phyloP scores from a whole-genome alignment of 1,140 invertebrate genomes.

The Copidosoma floridanum region DNA sequence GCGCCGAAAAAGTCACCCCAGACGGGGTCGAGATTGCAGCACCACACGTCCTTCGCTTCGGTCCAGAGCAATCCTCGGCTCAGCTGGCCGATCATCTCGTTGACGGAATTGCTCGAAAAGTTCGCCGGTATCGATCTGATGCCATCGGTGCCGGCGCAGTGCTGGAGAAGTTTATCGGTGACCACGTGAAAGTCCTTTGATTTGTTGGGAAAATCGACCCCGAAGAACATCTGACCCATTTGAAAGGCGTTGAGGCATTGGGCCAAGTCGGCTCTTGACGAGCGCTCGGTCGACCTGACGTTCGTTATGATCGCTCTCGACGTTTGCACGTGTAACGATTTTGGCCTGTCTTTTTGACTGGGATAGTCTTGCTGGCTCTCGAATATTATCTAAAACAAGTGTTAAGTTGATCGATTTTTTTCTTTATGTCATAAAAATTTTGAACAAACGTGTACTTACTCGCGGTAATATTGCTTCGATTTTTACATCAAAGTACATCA shows the following conservation, averaged over 20 bases:
- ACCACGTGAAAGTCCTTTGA: conserved; percentile 66
- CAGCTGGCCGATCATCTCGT: conserved; percentile 55
- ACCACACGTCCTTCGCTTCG: conserved; percentile 85
- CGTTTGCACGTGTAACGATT: conserved; percentile 77
- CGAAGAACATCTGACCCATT: conserved; percentile 72
- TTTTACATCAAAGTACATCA: conserved; percentile 80
- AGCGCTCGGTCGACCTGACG: conserved; percentile 67
- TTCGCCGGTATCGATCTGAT: conserved; percentile 50
- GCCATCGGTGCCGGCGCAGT: conserved; percentile 62
- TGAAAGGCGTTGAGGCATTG: conserved; percentile 73
- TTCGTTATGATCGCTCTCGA: conserved; percentile 80
- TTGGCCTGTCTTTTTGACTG: conserved; percentile 77
- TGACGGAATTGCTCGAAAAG: conserved; percentile 50
- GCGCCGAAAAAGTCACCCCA: conserved; percentile 89
- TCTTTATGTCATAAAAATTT: not conserved
- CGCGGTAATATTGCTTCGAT: conserved; percentile 89
- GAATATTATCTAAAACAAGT: conserved; percentile 64
- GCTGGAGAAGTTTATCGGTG: conserved; percentile 72
- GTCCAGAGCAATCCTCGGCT: conserved; percentile 74
- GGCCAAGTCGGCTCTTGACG: conserved; percentile 70
- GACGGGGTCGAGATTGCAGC: conserved; percentile 81
- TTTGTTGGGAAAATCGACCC: conserved; percentile 70
- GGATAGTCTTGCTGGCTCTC: conserved; percentile 69
- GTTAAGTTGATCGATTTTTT: conserved; percentile 43
- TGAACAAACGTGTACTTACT: conserved; percentile 56